phyloP scores from a whole-genome alignment of 2,113 vertebrate species.

The Cervus canadensis region DNA sequence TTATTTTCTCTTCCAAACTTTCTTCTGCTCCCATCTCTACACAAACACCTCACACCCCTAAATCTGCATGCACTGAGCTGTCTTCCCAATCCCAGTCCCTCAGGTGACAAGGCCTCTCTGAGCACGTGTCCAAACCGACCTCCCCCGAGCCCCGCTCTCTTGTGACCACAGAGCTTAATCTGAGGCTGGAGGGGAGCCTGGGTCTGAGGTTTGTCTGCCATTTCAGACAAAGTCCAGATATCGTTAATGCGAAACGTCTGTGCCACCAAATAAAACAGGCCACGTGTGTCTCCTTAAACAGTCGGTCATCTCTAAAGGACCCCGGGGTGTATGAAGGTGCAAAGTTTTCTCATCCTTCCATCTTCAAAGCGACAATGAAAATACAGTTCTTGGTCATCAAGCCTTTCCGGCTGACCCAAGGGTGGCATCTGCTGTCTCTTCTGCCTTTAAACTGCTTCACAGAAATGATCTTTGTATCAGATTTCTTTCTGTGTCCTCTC shows the following conservation, averaged over 20 bases:
- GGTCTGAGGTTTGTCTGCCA: background rate
- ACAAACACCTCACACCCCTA: background rate
- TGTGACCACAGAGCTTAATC: fast-evolving
- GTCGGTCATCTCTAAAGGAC: background rate
- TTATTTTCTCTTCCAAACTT: background rate
- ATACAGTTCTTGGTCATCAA: background rate
- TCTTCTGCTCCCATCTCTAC: background rate
- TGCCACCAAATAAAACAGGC: background rate
- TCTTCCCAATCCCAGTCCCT: background rate
- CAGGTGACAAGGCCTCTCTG: too few species aligned
- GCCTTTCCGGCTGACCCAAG: constrained; percentile 20
- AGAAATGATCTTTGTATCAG: constrained; percentile 53
- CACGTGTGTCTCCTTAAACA: background rate
- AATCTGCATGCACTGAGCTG: background rate
- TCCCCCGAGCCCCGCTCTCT: background rate
- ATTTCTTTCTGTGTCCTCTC: constrained; percentile 60
- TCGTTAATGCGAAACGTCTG: background rate
- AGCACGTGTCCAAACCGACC: background rate
- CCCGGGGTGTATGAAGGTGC: background rate
- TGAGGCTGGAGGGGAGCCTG: background rate
- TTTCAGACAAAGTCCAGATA: background rate
- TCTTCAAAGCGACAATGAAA: constrained; percentile 55
- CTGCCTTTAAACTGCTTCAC: constrained; percentile 33
- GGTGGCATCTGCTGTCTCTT: constrained; percentile 51
- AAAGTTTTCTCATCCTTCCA: background rate